A percentile compares a stretch with the other conserved stretches of the same genome.
Evolutionary conservation across 2,888 invertebrate species (phyloP).

Genomic region (Lithophane ornitopus): DNA sequence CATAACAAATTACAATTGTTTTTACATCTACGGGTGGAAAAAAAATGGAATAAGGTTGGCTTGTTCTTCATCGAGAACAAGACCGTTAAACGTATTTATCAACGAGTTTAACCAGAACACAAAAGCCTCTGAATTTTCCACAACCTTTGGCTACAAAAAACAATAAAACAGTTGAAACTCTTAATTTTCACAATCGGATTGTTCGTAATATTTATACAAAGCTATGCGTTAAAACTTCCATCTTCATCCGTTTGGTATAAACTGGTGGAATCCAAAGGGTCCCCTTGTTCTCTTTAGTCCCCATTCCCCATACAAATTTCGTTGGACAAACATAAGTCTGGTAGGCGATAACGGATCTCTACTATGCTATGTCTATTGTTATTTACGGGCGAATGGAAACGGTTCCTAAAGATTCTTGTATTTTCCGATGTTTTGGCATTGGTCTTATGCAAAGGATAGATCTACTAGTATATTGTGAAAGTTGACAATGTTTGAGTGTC

Average conservation of each 20-base stretch:
- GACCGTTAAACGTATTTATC: slow-evolving; percentile 18
- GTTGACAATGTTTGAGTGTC: neutral
- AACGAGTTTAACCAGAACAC: slow-evolving; percentile 24
- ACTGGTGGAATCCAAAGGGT: slow-evolving; percentile 11
- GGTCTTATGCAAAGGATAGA: neutral
- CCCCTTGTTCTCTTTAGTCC: neutral
- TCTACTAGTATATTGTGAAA: neutral
- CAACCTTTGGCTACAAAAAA: neutral
- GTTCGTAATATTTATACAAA: slow-evolving; percentile 35
- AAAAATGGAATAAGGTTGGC: neutral
- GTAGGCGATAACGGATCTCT: neutral
- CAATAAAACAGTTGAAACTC: slow-evolving; percentile 23
- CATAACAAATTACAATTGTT: neutral
- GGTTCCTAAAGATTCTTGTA: neutral
- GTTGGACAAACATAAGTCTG: slow-evolving; percentile 20
- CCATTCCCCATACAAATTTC: slow-evolving; percentile 14
- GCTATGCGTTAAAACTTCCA: slow-evolving; percentile 10
- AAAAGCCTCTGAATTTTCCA: neutral
- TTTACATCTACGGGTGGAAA: neutral
- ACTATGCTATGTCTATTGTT: slow-evolving; percentile 15
- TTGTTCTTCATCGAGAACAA: neutral
- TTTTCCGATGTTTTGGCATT: neutral
- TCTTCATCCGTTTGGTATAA: slow-evolving; percentile 7
- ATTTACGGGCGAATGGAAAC: neutral
- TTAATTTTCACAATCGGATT: slow-evolving; percentile 13